Conservation (phyloP, 2,797 vertebrate genomes). For the Setipinna tenuifilis region DNA sequence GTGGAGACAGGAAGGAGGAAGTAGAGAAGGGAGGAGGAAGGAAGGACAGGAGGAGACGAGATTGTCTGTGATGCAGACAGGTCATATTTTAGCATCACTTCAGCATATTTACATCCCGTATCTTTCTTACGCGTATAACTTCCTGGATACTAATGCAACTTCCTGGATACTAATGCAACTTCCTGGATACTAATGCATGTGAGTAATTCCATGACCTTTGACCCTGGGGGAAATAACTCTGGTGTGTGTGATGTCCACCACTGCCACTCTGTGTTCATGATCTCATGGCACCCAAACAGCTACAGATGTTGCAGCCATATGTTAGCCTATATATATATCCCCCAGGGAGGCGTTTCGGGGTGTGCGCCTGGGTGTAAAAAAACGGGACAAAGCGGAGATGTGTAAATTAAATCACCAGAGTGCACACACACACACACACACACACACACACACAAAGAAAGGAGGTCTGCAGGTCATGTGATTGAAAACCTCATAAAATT, state of each 20-base stretch:
- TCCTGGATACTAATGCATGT: not conserved
- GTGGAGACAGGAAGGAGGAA: no score
- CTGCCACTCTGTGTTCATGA: not conserved
- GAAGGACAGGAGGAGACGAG: not conserved
- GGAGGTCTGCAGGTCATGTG: not conserved
- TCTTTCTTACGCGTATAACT: not conserved
- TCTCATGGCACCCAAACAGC: not conserved
- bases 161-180: not conserved
- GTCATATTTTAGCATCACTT: not conserved
- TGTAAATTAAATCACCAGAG: not conserved
- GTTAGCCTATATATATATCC: not conserved
- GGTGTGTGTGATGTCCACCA: not conserved
- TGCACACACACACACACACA: constrained; percentile 8
- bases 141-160: not conserved
- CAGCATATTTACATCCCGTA: no score
- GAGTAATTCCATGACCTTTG: not conserved
- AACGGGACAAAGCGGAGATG: not conserved
- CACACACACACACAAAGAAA: not conserved
- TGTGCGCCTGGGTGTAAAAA: not conserved
- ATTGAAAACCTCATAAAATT: constrained; percentile 16
- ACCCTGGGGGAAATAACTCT: not conserved
- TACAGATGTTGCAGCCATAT: constrained; percentile 10
- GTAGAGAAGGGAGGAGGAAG: no score
- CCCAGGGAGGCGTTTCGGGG: not conserved
- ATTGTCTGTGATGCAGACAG: not conserved